Base-by-base conservation (phyloP, 2,888 invertebrate genomes). In the Hetaerina titia region DNA sequence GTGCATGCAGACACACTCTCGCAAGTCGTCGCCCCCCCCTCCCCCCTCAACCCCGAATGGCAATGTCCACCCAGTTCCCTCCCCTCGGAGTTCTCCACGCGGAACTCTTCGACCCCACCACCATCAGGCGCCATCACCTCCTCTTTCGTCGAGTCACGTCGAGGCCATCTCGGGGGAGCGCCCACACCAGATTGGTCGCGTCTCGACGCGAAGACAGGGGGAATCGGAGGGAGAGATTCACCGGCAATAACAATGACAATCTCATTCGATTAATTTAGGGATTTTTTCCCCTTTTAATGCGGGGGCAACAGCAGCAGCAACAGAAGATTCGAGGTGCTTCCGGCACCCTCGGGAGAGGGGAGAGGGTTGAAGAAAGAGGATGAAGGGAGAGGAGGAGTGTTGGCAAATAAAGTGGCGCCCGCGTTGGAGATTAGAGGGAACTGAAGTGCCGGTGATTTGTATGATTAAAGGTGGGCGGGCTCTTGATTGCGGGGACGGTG, bases 141-240 rank as follows among this genome's bases (percentile, higher is more conserved):
- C 25, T 31, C 81, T 81, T 81, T 81, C 81, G 81, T 81, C 81
- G 81, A 81, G 81, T 81, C 81, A 81, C 81, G 81, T 81, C 81
- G 25, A 81, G 81, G 81, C 81, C 81, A 81, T 81, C 81, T 81
- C 81, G 11, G 60, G 81, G 31, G 45, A 31, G 81, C 81, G 19
- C 22, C 45, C 45, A 45, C 45, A 45, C 45, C 17, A 22, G 31
- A 81, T 81, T 81, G 81, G 81, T 81, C 31, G 69, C 69, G 5
- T 22, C 81, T 81, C n/a, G n/a, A n/a, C 69, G 69, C 31, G 81
- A 81, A 11, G 81, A n/a, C 31, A 31, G 81, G 15, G 15, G 5
- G 81, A 4, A 31, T 11, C 25, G 31, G n/a, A 13, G 31, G n/a
- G n/a, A 6, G n/a, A 81, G 81, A 81, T 81, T 81, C 81, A 81